phyloP scores from a whole-genome alignment of 2,888 invertebrate species.

The Megamerina dolium region DNA sequence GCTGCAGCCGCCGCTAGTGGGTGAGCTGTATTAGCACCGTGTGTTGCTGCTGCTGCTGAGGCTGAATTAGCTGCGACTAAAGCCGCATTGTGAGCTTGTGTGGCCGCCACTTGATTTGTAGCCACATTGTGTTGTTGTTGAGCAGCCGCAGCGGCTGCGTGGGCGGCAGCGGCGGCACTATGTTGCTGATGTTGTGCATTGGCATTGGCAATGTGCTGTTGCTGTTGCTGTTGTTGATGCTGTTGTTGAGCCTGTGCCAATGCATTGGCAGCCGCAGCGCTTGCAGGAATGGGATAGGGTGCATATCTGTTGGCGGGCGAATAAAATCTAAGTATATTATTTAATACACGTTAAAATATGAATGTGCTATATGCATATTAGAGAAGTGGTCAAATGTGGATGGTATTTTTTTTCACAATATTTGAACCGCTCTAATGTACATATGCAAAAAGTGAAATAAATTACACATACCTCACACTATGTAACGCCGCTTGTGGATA shows the following conservation, averaged over 20 bases:
- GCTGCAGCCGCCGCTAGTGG: conserved; percentile 54
- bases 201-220: conserved; percentile 26
- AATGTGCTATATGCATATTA: no score
- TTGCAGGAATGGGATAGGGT: conserved; percentile 58
- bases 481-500: conserved; percentile 55
- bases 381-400: no score
- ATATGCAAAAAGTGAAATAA: no score
- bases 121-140: conserved; percentile 43
- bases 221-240: conserved; percentile 33
- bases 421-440: no score
- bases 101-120: conserved; percentile 23
- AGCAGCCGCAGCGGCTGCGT: conserved; percentile 30
- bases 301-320: conserved; percentile 60
- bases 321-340: no score
- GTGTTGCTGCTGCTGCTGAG: conserved; percentile 15
- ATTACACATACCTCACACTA: conserved; percentile 44
- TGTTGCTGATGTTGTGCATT: conserved; percentile 45
- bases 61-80: conserved; percentile 32
- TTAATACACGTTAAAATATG: no score
- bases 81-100: conserved; percentile 31
- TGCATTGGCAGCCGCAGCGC: conserved; percentile 51
- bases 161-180: conserved; percentile 33
- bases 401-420: no score
- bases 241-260: conserved; percentile 29
- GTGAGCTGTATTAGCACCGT: conserved; percentile 27